phyloP scores from a whole-genome alignment of 2,113 vertebrate species.

The Marmota flaviventris region DNA sequence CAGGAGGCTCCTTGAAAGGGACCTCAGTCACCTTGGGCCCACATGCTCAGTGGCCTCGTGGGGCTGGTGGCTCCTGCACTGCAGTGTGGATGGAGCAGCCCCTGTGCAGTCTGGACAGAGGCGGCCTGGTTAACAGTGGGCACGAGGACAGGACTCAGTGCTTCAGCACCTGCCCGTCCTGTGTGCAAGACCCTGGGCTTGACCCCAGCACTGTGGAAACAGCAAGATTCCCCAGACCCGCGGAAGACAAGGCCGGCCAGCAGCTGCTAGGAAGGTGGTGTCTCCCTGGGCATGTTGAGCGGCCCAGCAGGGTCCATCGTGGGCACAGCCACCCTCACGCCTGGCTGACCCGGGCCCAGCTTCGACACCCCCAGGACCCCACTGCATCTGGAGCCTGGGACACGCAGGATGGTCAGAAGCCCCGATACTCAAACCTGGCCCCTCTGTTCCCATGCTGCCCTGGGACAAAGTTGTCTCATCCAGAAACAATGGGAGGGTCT shows the following conservation, averaged over 20 bases:
- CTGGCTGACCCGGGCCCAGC: too few species aligned
- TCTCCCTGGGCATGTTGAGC: accelerated
- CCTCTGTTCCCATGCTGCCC: accelerated
- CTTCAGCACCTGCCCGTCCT: too few species aligned
- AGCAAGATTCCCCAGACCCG: neutral
- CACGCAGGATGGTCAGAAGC: neutral
- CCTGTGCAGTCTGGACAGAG: too few species aligned
- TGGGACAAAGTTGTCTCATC: neutral
- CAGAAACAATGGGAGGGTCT: neutral
- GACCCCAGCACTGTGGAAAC: neutral
- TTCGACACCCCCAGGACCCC: neutral
- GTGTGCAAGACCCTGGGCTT: too few species aligned
- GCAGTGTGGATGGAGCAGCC: accelerated
- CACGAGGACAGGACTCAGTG: too few species aligned
- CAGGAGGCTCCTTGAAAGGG: neutral
- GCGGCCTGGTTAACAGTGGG: too few species aligned
- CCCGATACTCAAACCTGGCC: accelerated
- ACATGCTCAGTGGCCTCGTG: accelerated
- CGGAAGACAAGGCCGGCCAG: neutral
- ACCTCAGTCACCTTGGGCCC: too few species aligned
- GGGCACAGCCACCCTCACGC: neutral
- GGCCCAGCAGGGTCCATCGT: too few species aligned
- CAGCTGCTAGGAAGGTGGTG: too few species aligned
- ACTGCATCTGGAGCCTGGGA: neutral
- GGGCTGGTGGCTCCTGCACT: neutral